Evolutionary conservation across 1,140 invertebrate genomes (phyloP), one percentile per base, ranked within the genome.

Genomic region (Cheumatopsyche charites): DNA sequence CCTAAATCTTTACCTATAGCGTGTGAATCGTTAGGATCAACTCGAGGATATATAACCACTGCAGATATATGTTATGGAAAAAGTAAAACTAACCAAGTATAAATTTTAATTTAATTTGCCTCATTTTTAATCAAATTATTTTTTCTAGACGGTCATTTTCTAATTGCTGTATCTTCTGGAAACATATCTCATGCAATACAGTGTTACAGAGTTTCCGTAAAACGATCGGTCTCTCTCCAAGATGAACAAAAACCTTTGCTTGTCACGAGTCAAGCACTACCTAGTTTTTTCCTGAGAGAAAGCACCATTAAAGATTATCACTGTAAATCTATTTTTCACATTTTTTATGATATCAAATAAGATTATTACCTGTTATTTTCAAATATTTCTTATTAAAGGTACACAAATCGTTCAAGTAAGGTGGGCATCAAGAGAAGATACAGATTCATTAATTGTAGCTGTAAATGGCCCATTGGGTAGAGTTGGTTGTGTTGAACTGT

Each of bases 341-440:
- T 61, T 41, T 68, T 36, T 9, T 36, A 4, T 4, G 9, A 36
- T 4, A 36, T 9, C 3, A 36, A 36, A 36, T 36, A 36, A 36
- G 9, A 4, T 9, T 36, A 36, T n/a, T n/a, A n/a, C n/a, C n/a
- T n/a, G n/a, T n/a, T n/a, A n/a, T 43, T 41, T 23, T 41, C 25
- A 62, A 36, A 41, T 62, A 41, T n/a, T 23, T 62, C 6, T 62
- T 65, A 42, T 75, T 66, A n/a, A 67, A 74, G 77, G 75, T 29
- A 65, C 79, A 0, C 77, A 77, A 9, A 78, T 94, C 76, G 90
- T 88, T 0, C 89, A 92, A 77, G 80, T 96, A 2, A 89, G 91
- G 67, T 97, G 95, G 87, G 89, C 93, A 58, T 87, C 91, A 11
- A 85, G 89, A 17, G 94, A 94, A 78, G 91, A 91, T 78, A 89